A percentile compares a stretch with the other conserved stretches of the same genome.
Conservation (phyloP, 2,888 invertebrate genomes). For the Byasa hedistus region DNA sequence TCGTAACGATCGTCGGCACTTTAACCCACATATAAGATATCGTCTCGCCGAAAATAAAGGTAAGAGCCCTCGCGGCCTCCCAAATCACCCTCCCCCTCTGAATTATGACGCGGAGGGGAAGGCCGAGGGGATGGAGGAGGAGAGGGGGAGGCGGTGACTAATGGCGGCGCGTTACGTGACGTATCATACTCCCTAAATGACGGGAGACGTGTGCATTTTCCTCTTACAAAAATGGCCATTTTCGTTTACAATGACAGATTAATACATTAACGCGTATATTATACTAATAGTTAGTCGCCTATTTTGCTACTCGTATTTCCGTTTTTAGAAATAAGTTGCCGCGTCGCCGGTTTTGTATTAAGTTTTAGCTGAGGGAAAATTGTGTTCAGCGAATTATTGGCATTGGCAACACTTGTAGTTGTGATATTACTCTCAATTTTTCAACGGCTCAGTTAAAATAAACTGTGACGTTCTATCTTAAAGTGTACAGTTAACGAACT, state of each 20-base stretch:
- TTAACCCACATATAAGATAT: constrained; percentile 29
- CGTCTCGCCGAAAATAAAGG: constrained; percentile 28
- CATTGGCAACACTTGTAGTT: too few relatives aligned
- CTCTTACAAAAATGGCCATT: constrained; percentile 24
- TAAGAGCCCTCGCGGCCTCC: constrained; percentile 17
- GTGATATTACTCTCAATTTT: too few relatives aligned
- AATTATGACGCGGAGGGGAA: constrained; percentile 31
- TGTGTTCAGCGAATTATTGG: too few relatives aligned
- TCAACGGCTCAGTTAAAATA: constrained; percentile 1
- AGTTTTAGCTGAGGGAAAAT: too few relatives aligned
- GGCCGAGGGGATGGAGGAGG: too few relatives aligned
- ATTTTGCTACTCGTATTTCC: too few relatives aligned
- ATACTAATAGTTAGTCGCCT: too few relatives aligned
- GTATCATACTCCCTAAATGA: constrained; percentile 36
- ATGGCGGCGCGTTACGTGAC: constrained; percentile 55
- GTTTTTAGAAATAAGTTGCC: too few relatives aligned
- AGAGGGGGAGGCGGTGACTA: constrained; percentile 51
- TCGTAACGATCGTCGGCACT: constrained; percentile 27
- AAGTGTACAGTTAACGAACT: constrained; percentile 6
- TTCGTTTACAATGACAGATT: constrained; percentile 25
- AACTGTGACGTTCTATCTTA: neutral
- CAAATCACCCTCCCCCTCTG: constrained; percentile 9
- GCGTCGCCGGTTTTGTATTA: too few relatives aligned
- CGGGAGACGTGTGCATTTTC: constrained; percentile 28
- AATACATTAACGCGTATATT: constrained; percentile 7